A percentile compares a stretch with the other conserved stretches of the same genome.
phyloP scores from a whole-genome alignment of 2,797 vertebrate species.

The Sarcophilus harrisii region DNA sequence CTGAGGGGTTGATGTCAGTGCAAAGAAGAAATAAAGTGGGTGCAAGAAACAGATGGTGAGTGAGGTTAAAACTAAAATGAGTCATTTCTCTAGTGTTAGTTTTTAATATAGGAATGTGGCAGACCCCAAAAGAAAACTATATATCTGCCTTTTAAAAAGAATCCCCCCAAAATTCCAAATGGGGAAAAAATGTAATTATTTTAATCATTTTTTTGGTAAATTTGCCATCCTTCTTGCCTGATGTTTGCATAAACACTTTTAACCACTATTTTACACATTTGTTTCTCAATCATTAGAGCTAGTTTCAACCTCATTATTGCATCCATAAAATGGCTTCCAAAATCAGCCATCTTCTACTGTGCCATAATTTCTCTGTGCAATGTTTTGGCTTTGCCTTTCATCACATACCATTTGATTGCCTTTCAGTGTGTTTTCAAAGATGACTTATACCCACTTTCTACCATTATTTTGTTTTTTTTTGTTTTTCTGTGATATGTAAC shows the following conservation, averaged over 20 bases:
- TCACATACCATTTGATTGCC: neutral
- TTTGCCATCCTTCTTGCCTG: neutral
- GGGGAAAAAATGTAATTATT: neutral
- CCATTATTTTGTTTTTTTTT: conserved; percentile 3
- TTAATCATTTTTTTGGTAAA: conserved; percentile 41
- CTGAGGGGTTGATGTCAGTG: conserved; percentile 41
- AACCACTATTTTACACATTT: neutral
- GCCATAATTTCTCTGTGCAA: neutral
- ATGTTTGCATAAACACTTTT: neutral
- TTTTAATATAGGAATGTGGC: conserved; percentile 59
- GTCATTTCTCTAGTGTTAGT: conserved; percentile 60
- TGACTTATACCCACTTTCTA: neutral
- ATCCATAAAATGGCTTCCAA: neutral
- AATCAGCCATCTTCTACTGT: neutral
- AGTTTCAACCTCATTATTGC: conserved; percentile 33
- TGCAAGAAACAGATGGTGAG: conserved; percentile 58
- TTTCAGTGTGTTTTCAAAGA: conserved; percentile 26
- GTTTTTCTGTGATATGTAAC: conserved; percentile 24
- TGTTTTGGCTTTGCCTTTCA: conserved; percentile 18
- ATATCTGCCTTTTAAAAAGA: conserved; percentile 46
- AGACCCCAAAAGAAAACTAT: conserved; percentile 58
- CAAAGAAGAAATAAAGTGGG: conserved; percentile 39
- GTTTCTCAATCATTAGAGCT: conserved; percentile 29
- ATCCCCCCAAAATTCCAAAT: conserved; percentile 4
- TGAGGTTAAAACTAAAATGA: conserved; percentile 49